A percentile compares a stretch with the other conserved stretches of the same genome.
phyloP scores from a whole-genome alignment of 1,140 invertebrate species.

The Philopotamus ludificatus region DNA sequence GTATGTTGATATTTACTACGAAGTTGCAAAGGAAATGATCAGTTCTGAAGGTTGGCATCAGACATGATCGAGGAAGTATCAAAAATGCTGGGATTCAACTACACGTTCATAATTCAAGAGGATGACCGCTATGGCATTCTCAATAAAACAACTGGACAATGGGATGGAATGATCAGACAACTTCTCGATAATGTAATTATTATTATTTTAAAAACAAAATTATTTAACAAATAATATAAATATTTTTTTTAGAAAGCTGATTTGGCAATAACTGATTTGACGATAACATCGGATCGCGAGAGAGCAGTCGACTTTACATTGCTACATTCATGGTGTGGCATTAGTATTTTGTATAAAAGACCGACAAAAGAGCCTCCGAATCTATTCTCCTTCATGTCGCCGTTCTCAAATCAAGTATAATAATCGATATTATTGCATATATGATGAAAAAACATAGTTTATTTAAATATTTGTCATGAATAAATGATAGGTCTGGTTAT shows the following conservation, averaged over 20 bases:
- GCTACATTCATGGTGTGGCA: slow-evolving; percentile 88
- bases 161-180: slow-evolving; percentile 87
- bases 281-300: slow-evolving; percentile 83
- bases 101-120: slow-evolving; percentile 74
- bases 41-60: slow-evolving; percentile 78
- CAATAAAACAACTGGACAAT: slow-evolving; percentile 64
- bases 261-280: slow-evolving; percentile 86
- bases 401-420: slow-evolving; percentile 68
- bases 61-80: slow-evolving; percentile 78
- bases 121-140: slow-evolving; percentile 74
- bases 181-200: slow-evolving; percentile 70
- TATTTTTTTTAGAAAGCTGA: slow-evolving; percentile 68
- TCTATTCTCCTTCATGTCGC: slow-evolving; percentile 85
- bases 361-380: slow-evolving; percentile 75
- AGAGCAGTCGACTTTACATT: slow-evolving; percentile 86
- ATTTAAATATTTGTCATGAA: no score
- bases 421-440: no score
- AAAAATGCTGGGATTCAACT: slow-evolving; percentile 81
- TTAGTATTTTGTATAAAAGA: slow-evolving; percentile 81
- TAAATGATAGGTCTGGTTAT: slow-evolving; percentile 73
- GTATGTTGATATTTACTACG: slow-evolving; percentile 77
- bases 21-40: slow-evolving; percentile 74
- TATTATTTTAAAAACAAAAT: neutral
- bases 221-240: neutral
- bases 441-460: no score